Evolutionary conservation across 2,113 vertebrate genomes (phyloP).

Genomic region (Hirundichthys speculiger): DNA sequence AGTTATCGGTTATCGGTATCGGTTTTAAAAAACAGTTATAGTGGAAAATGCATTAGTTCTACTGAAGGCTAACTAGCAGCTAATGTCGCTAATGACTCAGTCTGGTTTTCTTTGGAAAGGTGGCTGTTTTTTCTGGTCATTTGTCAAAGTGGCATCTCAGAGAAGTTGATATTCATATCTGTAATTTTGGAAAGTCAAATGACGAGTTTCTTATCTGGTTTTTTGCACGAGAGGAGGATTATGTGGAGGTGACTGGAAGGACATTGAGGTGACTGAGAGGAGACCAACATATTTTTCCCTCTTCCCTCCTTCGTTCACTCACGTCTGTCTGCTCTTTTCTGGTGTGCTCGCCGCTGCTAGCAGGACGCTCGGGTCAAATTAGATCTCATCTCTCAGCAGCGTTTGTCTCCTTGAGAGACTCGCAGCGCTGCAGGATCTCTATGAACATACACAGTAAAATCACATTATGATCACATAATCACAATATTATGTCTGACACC

Average conservation of each 20-base stretch:
- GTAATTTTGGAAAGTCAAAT: too few species aligned
- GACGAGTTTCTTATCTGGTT: too few species aligned
- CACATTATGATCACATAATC: not conserved
- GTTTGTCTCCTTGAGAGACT: slow-evolving; percentile 6
- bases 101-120: too few species aligned
- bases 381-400: slow-evolving; percentile 1
- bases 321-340: slow-evolving; percentile 6
- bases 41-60: too few species aligned
- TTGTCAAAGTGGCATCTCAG: too few species aligned
- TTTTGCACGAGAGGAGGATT: not conserved
- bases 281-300: not conserved
- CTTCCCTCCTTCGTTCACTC: not conserved
- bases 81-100: too few species aligned
- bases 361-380: slow-evolving; percentile 23
- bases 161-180: too few species aligned
- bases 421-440: slow-evolving; percentile 3
- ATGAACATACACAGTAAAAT: not conserved
- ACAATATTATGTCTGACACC: too few species aligned
- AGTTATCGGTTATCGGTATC: too few species aligned
- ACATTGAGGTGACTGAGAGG: not conserved
- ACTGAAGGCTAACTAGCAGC: too few species aligned
- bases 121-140: too few species aligned
- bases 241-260: not conserved
- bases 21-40: too few species aligned
- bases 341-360: slow-evolving; percentile 30